Percentiles rank a stretch among this genome's conserved stretches.
phyloP scores from a whole-genome alignment of 1,140 invertebrate species.

The Asbolus verrucosus region DNA sequence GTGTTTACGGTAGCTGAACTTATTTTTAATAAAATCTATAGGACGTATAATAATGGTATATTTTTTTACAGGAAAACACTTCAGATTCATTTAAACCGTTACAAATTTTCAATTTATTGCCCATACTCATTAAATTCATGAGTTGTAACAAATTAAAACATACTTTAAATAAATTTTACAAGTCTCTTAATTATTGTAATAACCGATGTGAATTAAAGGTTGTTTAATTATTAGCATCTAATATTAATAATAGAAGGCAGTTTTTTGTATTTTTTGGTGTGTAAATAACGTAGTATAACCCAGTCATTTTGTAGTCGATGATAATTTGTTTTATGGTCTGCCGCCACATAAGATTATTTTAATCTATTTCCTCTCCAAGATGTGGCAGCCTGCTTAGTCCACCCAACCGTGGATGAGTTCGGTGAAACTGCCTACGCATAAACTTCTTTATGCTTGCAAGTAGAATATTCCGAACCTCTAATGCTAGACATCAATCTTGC shows the following conservation, averaged over 20 bases:
- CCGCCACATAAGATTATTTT: conserved; percentile 55
- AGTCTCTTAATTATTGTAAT: conserved; percentile 1
- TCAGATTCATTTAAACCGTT: too few relatives aligned
- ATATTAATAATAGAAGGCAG: conserved; percentile 17
- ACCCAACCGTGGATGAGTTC: conserved; percentile 44
- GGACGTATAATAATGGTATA: too few relatives aligned
- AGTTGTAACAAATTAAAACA: conserved; percentile 15
- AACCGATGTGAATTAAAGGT: neutral
- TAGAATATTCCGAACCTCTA: conserved; percentile 31
- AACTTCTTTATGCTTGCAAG: conserved; percentile 39
- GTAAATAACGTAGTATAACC: conserved; percentile 43
- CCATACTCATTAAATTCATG: neutral
- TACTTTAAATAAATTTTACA: conserved; percentile 5
- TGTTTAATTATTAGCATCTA: neutral
- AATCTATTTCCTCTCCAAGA: conserved; percentile 53
- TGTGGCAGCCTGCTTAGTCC: conserved; percentile 41
- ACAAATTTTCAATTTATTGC: conserved; percentile 1
- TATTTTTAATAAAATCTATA: too few relatives aligned
- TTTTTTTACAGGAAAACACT: too few relatives aligned
- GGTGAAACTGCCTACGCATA: conserved; percentile 44
- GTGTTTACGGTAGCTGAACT: too few relatives aligned
- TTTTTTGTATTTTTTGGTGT: conserved; percentile 28
- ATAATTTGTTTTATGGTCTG: conserved; percentile 54
- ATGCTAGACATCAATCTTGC: conserved; percentile 41
- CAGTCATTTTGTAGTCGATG: conserved; percentile 46